Evolutionary conservation across 1,140 invertebrate species (phyloP).

Genomic region (Cepaea nemoralis): DNA sequence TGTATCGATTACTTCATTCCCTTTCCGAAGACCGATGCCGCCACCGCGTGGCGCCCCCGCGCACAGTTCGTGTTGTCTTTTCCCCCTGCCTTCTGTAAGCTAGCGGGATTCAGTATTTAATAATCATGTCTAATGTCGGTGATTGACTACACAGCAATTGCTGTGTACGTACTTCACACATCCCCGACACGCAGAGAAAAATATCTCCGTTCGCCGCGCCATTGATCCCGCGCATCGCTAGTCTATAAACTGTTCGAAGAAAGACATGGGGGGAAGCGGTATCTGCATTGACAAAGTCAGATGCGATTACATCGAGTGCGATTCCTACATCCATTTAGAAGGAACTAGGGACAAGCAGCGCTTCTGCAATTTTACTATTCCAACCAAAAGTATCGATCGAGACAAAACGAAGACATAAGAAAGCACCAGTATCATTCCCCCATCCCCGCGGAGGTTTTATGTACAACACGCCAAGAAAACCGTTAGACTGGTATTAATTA

Average conservation of each 20-base stretch:
- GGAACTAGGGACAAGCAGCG: background rate
- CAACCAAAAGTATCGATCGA: background rate
- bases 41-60: background rate
- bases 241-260: too few species aligned
- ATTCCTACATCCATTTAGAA: background rate
- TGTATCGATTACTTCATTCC: conserved; percentile 22
- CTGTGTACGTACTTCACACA: too few species aligned
- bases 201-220: too few species aligned
- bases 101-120: background rate
- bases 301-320: background rate
- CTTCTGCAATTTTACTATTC: background rate
- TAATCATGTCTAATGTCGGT: background rate
- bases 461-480: too few species aligned
- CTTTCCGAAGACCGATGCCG: background rate
- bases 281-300: background rate
- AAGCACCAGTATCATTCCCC: too few species aligned
- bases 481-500: too few species aligned
- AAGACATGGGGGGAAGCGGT: too few species aligned
- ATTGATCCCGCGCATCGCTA: too few species aligned
- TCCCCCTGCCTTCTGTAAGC: background rate
- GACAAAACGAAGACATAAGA: too few species aligned
- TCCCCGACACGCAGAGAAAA: too few species aligned
- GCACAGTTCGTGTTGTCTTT: background rate
- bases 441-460: too few species aligned
- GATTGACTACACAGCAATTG: background rate